Percentiles rank a stretch among this genome's conserved stretches.
phyloP scores from a whole-genome alignment of 1,140 invertebrate species.

The Meloidogyne chitwoodi region DNA sequence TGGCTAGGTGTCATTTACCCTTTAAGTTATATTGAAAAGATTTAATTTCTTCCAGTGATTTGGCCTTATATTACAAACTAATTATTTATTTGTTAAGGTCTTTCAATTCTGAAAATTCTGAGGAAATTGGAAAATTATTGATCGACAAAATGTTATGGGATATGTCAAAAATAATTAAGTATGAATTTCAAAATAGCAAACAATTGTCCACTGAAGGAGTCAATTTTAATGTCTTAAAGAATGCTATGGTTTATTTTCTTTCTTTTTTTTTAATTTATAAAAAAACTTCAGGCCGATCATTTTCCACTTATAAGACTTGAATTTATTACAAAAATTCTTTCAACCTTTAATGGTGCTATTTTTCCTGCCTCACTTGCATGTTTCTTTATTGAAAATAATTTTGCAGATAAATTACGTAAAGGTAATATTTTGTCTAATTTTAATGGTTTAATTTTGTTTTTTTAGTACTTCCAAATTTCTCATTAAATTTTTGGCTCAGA shows the following conservation, averaged over 20 bases:
- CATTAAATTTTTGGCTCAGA: neutral
- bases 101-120: neutral
- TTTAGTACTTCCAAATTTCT: neutral
- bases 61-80: neutral
- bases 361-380: constrained; percentile 21
- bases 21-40: no score
- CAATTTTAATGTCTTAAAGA: neutral
- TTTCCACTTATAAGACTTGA: constrained; percentile 3
- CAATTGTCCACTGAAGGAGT: neutral
- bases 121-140: neutral
- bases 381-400: constrained; percentile 29
- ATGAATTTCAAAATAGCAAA: neutral
- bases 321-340: constrained; percentile 18
- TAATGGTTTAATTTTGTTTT: neutral
- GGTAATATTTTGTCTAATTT: neutral
- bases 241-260: neutral
- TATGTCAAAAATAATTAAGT: neutral
- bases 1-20: no score
- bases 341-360: constrained; percentile 3
- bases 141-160: neutral
- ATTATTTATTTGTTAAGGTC: neutral
- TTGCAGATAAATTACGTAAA: constrained; percentile 20
- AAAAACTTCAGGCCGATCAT: neutral
- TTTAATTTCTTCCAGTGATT: neutral
- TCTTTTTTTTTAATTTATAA: neutral